A percentile compares a stretch with the other conserved stretches of the same genome.
Conservation (phyloP, 2,888 invertebrate species). For the Phengaris alcon region DNA sequence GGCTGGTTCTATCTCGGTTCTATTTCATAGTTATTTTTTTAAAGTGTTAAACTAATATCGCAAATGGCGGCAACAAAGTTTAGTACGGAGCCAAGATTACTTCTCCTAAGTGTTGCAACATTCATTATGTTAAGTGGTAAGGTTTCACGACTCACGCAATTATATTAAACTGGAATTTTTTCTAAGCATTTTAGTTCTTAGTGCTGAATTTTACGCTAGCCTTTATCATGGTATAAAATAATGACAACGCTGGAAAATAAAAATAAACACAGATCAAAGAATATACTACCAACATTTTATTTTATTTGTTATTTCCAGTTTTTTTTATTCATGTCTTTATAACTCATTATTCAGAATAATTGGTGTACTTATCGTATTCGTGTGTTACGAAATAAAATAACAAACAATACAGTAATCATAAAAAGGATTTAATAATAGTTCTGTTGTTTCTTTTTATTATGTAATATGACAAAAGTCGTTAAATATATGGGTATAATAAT, state of each 20-base stretch:
- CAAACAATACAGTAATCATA: too few relatives aligned
- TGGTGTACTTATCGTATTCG: too few relatives aligned
- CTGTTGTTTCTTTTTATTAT: too few relatives aligned
- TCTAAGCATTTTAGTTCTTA: slow-evolving; percentile 7
- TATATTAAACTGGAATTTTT: slow-evolving; percentile 18
- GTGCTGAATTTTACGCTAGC: background rate
- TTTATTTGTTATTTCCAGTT: too few relatives aligned
- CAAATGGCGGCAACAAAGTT: slow-evolving; percentile 46
- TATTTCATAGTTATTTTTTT: background rate
- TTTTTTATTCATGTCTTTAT: too few relatives aligned
- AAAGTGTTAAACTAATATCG: slow-evolving; percentile 21
- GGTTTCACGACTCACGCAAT: slow-evolving; percentile 36
- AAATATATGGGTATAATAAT: too few relatives aligned
- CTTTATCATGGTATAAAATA: background rate
- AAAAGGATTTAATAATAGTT: too few relatives aligned
- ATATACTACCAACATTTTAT: background rate
- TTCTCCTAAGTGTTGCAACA: slow-evolving; percentile 49
- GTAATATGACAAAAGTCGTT: too few relatives aligned
- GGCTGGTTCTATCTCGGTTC: background rate
- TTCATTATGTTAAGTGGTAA: slow-evolving; percentile 70
- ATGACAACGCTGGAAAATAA: background rate
- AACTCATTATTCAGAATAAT: too few relatives aligned
- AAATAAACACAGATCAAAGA: background rate
- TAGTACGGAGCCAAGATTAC: slow-evolving; percentile 44
- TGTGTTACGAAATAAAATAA: too few relatives aligned